phyloP scores from a whole-genome alignment of 1,140 invertebrate genomes.

The Halesus radiatus region DNA sequence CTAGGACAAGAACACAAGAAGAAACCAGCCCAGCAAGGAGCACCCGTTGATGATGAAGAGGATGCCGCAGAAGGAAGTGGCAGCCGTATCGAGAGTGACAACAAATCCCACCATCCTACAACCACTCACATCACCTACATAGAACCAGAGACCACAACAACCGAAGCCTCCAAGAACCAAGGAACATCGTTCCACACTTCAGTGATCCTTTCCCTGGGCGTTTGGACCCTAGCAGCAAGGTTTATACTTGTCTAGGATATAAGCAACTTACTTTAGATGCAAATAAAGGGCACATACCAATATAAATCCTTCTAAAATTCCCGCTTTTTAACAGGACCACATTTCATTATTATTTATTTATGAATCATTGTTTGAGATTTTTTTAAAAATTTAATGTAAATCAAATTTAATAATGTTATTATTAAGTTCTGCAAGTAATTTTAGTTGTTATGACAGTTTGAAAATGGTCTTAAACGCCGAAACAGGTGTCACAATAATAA shows the following conservation, averaged over 20 bases:
- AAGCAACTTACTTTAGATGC: neutral
- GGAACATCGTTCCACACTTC: conserved; percentile 17
- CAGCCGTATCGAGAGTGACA: conserved; percentile 43
- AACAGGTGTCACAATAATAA: too few relatives aligned
- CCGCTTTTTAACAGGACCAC: neutral
- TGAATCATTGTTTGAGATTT: too few relatives aligned
- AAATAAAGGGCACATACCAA: conserved; percentile 15
- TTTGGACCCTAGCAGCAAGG: conserved; percentile 22
- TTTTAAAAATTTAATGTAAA: too few relatives aligned
- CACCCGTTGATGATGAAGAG: conserved; percentile 55
- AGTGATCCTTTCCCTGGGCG: neutral
- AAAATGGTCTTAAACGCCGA: too few relatives aligned
- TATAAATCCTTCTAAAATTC: neutral
- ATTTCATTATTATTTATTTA: neutral
- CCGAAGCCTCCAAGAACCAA: conserved; percentile 33
- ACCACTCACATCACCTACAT: conserved; percentile 27
- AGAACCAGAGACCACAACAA: conserved; percentile 1
- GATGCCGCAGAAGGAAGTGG: conserved; percentile 54
- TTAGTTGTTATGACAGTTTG: too few relatives aligned
- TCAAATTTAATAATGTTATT: too few relatives aligned
- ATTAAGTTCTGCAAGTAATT: too few relatives aligned
- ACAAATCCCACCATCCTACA: conserved; percentile 23
- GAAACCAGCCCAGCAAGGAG: conserved; percentile 41
- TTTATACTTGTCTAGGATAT: conserved; percentile 8
- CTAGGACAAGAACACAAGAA: conserved; percentile 51